Evolutionary conservation across 1,140 invertebrate species (phyloP), one percentile per base, ranked within the genome.

Genomic region (Phymorhynchus buccinoides): DNA sequence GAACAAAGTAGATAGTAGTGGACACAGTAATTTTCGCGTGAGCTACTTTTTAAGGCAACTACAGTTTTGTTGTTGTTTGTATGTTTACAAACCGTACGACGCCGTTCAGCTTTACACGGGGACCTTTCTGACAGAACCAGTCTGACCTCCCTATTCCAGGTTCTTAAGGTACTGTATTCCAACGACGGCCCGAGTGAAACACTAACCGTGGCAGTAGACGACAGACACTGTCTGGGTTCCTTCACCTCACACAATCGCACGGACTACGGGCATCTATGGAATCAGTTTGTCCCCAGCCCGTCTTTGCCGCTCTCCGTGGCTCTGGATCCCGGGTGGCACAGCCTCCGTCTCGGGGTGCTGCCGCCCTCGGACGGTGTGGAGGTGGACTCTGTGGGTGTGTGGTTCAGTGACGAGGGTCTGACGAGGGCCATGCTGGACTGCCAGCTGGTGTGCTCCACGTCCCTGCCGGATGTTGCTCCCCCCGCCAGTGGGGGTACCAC

Each of bases 381-480:
- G 35, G 32, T 89, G 35, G 87, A 88, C 62, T 78, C 80, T 30
- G 83, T 88, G 7, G 77, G 71, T 30, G 81, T 88, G 42, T 83
- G 87, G 56, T 83, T 89, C 22, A 62, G 52, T 14, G 88, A 89
- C 66, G 56, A 83, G 14, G 77, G 85, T 16, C 79, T 89, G 62
- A 87, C 86, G 9, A 68, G 81, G 37, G 86, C 86, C 4, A 84
- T 89, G 52, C 66, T 89, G n/a, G 80, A 84, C n/a, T 89, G 88
- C 68, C 35, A 80, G 80, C 80, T 86, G 48, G 79, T 87, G 18
- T 89, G 87, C 56, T 62, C 37, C 1, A 37, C 39, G 4, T 85
- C 56, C 39, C 56, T 79, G 35, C 86, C 86, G 9, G 41, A 30
- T 12, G 27, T 78, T 32, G 75, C 82, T 32, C 12, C 41, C 48